Conservation (phyloP, 2,888 invertebrate genomes). For the Celastrina argiolus region DNA sequence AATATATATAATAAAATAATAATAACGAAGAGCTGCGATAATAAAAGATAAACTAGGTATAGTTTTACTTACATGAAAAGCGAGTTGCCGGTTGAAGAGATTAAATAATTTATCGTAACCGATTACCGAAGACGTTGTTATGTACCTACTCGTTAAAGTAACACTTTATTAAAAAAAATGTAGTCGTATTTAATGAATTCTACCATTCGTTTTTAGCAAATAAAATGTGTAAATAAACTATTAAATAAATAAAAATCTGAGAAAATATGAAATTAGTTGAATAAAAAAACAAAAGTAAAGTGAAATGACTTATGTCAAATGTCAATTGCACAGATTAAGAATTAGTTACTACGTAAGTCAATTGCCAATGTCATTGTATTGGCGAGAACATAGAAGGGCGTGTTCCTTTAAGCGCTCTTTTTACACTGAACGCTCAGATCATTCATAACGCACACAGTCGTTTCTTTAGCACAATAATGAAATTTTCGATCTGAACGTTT, state of each 20-base stretch:
- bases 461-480: no score
- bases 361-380: no score
- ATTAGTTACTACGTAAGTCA: no score
- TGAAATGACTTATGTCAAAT: no score
- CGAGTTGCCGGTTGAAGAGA: not conserved
- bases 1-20: not conserved
- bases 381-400: no score
- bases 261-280: not conserved
- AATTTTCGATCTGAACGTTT: no score
- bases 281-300: not conserved
- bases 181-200: not conserved
- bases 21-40: not conserved
- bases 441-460: no score
- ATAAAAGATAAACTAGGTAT: not conserved
- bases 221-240: not conserved
- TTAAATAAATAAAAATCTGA: not conserved
- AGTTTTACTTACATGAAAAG: conserved; percentile 1
- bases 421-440: no score
- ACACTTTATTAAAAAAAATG: not conserved
- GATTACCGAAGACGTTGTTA: not conserved
- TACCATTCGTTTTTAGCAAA: no score
- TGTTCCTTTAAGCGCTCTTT: no score
- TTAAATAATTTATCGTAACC: not conserved
- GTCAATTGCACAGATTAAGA: no score
- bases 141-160: not conserved